Conservation (phyloP, 2,888 invertebrate genomes). For the Rhyacophila evoluta region DNA sequence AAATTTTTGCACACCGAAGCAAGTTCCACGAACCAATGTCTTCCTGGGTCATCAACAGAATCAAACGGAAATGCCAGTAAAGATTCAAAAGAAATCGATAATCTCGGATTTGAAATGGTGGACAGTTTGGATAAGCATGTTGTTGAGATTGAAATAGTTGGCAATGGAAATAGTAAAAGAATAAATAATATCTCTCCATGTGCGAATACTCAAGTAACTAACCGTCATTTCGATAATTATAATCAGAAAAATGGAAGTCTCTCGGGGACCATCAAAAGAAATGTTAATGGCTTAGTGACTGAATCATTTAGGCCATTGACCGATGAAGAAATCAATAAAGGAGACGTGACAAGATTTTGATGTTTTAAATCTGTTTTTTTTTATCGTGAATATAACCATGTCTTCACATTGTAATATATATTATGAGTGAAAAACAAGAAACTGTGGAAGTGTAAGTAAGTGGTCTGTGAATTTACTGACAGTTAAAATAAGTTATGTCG, state of each 20-base stretch:
- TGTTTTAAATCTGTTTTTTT: background rate
- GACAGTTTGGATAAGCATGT: conserved; percentile 29
- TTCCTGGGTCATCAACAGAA: background rate
- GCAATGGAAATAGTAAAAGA: background rate
- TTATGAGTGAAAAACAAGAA: no score
- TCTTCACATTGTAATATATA: no score
- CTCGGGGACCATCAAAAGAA: conserved; percentile 27
- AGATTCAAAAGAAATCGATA: conserved; percentile 47
- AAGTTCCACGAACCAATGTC: background rate
- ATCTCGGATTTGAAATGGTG: conserved; percentile 48
- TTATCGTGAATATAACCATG: no score
- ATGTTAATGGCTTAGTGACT: background rate
- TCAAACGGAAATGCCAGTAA: conserved; percentile 1
- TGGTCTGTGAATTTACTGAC: no score
- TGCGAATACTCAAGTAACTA: conserved; percentile 6
- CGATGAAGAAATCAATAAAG: conserved; percentile 38
- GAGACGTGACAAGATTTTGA: conserved; percentile 43
- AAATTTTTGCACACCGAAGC: conserved; percentile 61
- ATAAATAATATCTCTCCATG: background rate
- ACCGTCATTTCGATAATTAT: conserved; percentile 33
- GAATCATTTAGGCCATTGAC: conserved; percentile 37
- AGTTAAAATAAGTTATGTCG: no score
- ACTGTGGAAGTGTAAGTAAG: no score
- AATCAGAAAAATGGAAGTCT: conserved; percentile 28
- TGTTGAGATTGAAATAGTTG: conserved; percentile 27